Evolutionary conservation across 2,113 vertebrate genomes (phyloP).

Genomic region (Arizona elegans): DNA sequence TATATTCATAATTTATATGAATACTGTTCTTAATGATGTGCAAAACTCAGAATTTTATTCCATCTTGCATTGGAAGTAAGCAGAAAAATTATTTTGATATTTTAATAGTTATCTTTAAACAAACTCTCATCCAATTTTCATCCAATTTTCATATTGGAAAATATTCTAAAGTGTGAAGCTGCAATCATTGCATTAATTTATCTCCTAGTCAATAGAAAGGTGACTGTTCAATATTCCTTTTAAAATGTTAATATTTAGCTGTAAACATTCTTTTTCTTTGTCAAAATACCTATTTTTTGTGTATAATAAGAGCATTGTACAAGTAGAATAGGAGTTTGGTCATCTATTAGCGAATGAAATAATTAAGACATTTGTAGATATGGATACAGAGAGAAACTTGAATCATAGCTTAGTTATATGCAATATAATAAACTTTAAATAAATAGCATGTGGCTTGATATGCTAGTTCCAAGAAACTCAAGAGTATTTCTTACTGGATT

Average conservation of each 20-base stretch:
- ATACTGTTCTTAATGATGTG: neutral
- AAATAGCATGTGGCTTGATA: neutral
- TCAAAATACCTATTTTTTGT: neutral
- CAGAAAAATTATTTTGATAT: neutral
- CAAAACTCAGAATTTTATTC: neutral
- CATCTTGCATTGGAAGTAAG: neutral
- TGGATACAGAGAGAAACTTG: neutral
- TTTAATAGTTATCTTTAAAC: constrained; percentile 51
- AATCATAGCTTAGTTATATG: neutral
- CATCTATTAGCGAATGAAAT: neutral
- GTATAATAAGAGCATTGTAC: neutral
- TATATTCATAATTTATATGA: neutral
- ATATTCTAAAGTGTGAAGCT: neutral
- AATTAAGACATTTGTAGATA: neutral
- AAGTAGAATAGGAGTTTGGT: neutral
- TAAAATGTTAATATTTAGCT: neutral
- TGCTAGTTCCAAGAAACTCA: neutral
- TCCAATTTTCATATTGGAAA: constrained; percentile 14
- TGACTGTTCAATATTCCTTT: neutral
- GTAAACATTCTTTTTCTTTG: neutral
- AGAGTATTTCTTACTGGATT: neutral
- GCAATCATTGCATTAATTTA: neutral
- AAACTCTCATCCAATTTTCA: constrained; percentile 42
- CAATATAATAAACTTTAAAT: neutral
- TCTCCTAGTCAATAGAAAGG: neutral